Base-by-base conservation (phyloP, 2,888 invertebrate genomes). In the Cheilosia pagana region DNA sequence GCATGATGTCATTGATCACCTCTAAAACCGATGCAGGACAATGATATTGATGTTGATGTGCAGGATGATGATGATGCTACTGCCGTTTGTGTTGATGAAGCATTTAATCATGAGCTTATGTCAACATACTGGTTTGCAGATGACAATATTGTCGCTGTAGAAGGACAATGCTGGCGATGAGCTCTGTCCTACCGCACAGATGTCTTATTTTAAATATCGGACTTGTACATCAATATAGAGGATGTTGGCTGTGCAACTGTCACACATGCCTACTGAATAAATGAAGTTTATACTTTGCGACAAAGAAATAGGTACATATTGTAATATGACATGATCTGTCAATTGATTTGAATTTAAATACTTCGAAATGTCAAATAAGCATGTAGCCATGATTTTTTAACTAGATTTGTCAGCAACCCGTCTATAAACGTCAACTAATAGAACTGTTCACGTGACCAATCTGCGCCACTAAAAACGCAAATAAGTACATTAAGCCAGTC, bases 1-100 rank as follows among this genome's bases (percentile, higher is more conserved):
- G 85, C 81, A 81, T 75, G 75, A 71, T 85, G 85, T 85, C 85
- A 85, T 76, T 75, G 85, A 85, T 81, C 85, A 85, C 81, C 85
- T 75, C 63, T 76, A 85, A 85, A 50, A 71, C 79, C 71, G 62
- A 81, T 19, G 55, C 65, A 85, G 85, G 65, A 79, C 85, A 72
- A 82, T 77, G 74, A 79, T 74, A 52, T 79, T 74, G 79, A 78
- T 70, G 65, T 70, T 68, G 19, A 65, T 62, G 78, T n/a, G 28
- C 43, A 14, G n/a, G 21, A 52, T 57, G 57, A 43, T 57, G 41
- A 65, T 52, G 72, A 67, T 48, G 48, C 57, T 62, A 70, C 45
- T 62, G 21, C 65, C 55, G 25, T 67, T 63, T 76, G 43, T 76
- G 81, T 48, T 70, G 85, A 75, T 85, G 85, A 85, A 81, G 81